phyloP scores from a whole-genome alignment of 2,113 vertebrate species.

The Theristicus caerulescens region DNA sequence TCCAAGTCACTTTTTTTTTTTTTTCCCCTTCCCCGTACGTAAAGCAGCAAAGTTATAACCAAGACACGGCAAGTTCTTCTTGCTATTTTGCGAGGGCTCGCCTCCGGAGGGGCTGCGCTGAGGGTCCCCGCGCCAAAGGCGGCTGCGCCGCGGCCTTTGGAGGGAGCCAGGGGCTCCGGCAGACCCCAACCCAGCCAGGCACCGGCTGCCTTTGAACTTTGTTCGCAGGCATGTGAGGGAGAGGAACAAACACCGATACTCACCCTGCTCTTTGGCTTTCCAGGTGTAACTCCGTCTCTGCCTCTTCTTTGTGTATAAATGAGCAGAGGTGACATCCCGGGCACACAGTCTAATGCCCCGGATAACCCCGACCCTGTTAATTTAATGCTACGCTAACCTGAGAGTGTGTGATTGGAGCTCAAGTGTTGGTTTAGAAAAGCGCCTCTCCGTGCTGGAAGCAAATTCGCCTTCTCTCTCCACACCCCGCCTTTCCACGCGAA shows the following conservation, averaged over 20 bases:
- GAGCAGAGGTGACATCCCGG: conserved; percentile 33
- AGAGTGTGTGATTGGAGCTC: not conserved
- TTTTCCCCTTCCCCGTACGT: too few relatives aligned
- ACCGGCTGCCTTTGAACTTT: conserved; percentile 40
- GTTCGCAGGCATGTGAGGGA: not conserved
- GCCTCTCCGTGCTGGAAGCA: not conserved
- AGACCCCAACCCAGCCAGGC: not conserved
- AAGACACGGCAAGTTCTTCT: not conserved
- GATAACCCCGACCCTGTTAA: conserved; percentile 29
- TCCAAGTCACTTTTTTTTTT: not conserved
- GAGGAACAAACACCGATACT: conserved; percentile 33
- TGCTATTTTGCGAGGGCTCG: not conserved
- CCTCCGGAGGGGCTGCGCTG: not conserved
- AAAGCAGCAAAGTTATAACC: conserved; percentile 27
- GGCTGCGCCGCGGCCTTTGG: not conserved
- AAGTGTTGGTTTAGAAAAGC: not conserved
- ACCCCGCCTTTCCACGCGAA: not conserved
- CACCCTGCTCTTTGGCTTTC: conserved; percentile 43
- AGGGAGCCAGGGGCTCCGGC: not conserved
- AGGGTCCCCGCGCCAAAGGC: not conserved
- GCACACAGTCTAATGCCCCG: not conserved
- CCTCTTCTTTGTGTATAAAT: conserved; percentile 29
- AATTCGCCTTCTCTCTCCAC: not conserved
- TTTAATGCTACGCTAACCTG: conserved; percentile 30
- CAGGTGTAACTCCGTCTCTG: conserved; percentile 30